Evolutionary conservation across 1,140 invertebrate species (phyloP).

Genomic region (Neoseiulus cucumeris): DNA sequence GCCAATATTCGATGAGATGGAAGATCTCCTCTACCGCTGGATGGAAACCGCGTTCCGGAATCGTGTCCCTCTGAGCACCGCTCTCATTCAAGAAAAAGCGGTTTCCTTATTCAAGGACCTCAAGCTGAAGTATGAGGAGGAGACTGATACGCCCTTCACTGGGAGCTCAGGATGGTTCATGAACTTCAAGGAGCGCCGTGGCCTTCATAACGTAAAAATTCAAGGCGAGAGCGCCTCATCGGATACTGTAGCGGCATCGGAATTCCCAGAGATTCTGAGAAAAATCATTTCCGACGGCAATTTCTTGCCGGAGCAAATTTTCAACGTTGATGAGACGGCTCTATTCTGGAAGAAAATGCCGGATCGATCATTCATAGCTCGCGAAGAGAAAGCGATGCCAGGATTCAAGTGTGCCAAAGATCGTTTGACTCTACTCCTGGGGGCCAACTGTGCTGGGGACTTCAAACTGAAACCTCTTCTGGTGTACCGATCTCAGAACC

Average conservation of each 20-base stretch:
- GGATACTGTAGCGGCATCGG: slow-evolving; percentile 23
- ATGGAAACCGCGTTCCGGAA: too few species aligned
- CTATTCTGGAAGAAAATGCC: slow-evolving; percentile 21
- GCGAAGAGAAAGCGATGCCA: slow-evolving; percentile 11
- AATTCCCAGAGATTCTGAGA: slow-evolving; percentile 17
- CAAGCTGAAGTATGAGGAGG: too few species aligned
- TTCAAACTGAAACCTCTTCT: slow-evolving; percentile 17
- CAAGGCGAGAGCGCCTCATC: slow-evolving; percentile 24
- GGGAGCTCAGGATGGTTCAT: slow-evolving; percentile 27
- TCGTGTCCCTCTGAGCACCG: too few species aligned
- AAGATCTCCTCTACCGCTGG: too few species aligned
- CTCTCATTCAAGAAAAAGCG: too few species aligned
- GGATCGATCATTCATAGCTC: slow-evolving; percentile 11
- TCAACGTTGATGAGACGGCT: slow-evolving; percentile 21
- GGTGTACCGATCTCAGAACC: slow-evolving; percentile 15
- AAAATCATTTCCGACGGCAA: slow-evolving; percentile 24
- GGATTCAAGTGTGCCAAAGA: slow-evolving; percentile 18
- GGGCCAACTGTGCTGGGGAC: slow-evolving; percentile 15
- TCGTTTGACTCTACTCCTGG: slow-evolving; percentile 15
- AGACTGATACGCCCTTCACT: slow-evolving; percentile 13
- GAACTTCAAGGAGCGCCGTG: slow-evolving; percentile 24
- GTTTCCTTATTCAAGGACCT: too few species aligned
- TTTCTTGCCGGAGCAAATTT: slow-evolving; percentile 24
- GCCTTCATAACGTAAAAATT: slow-evolving; percentile 24
- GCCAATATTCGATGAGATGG: too few species aligned